Conservation (phyloP, 2,113 vertebrate genomes). For the Strix aluco region DNA sequence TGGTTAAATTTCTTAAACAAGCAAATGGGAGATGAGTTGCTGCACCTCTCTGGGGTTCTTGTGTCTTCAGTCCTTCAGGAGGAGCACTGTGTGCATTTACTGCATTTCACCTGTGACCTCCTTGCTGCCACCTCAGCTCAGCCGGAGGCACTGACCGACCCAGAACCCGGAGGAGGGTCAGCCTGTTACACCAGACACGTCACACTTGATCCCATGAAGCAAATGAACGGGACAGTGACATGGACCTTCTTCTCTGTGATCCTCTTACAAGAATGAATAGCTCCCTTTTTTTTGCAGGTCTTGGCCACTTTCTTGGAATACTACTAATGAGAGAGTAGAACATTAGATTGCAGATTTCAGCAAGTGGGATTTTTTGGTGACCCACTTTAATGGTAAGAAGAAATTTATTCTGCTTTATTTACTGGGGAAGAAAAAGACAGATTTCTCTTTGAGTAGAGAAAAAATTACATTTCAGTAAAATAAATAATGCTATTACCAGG, state of each 20-base stretch:
- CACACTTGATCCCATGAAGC: not conserved
- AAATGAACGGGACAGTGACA: not conserved
- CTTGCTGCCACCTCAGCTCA: accelerated
- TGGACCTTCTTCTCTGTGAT: no score
- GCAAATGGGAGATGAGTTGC: not conserved
- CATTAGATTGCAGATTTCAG: no score
- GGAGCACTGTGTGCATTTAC: not conserved
- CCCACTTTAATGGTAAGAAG: not conserved
- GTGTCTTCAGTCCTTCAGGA: not conserved
- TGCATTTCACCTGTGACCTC: not conserved
- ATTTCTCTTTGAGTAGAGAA: not conserved
- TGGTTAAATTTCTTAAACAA: not conserved
- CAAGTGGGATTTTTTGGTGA: no score
- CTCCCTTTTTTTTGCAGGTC: not conserved
- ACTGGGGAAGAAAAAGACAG: not conserved
- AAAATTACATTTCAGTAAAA: not conserved
- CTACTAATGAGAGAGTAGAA: no score
- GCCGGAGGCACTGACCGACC: not conserved
- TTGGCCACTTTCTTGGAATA: not conserved
- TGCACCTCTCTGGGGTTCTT: not conserved
- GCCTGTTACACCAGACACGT: not conserved
- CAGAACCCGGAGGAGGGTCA: not conserved
- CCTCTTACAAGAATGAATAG: not conserved
- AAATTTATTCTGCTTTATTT: not conserved
- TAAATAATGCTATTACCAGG: not conserved